Conservation (phyloP, 2,888 invertebrate species). For the Agrotis ipsilon region DNA sequence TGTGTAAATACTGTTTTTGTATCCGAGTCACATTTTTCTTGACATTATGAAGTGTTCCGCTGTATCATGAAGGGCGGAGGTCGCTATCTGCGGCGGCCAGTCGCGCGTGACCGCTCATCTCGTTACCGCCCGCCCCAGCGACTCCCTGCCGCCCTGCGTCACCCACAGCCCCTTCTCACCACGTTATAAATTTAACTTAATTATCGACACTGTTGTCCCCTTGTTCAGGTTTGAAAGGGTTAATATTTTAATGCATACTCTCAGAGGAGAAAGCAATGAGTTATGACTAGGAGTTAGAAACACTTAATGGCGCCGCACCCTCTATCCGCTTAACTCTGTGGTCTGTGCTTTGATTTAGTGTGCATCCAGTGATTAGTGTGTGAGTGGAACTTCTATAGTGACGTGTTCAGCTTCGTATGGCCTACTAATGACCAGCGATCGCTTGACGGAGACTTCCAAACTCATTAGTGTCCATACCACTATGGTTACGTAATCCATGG, state of each 20-base stretch:
- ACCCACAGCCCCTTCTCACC: slow-evolving; percentile 57
- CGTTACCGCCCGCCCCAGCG: slow-evolving; percentile 72
- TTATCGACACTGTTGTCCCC: slow-evolving; percentile 74
- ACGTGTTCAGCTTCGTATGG: slow-evolving; percentile 36
- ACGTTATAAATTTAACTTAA: slow-evolving; percentile 80
- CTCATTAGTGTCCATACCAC: slow-evolving; percentile 57
- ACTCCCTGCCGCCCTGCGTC: slow-evolving; percentile 50
- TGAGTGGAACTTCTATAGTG: slow-evolving; percentile 29
- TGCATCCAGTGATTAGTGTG: slow-evolving; percentile 44
- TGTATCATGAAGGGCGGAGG: slow-evolving; percentile 65
- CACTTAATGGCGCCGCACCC: slow-evolving; percentile 52
- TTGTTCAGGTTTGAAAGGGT: slow-evolving; percentile 70
- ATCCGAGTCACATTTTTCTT: slow-evolving; percentile 52
- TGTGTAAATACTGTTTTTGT: slow-evolving; percentile 43
- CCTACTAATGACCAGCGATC: slow-evolving; percentile 52
- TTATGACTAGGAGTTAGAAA: slow-evolving; percentile 56
- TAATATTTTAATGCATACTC: slow-evolving; percentile 64
- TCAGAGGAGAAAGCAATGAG: slow-evolving; percentile 63
- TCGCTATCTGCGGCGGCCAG: slow-evolving; percentile 78
- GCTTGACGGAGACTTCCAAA: slow-evolving; percentile 50
- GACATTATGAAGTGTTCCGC: slow-evolving; percentile 71
- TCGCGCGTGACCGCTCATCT: slow-evolving; percentile 87
- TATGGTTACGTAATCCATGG: slow-evolving; percentile 51
- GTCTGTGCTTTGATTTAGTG: slow-evolving; percentile 47
- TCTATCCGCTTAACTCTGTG: slow-evolving; percentile 22